Percentiles rank a stretch among this genome's conserved stretches.
These are phyloP conservation scores for Himalopsyche tibetana DNA, from an alignment of 2,888 invertebrate genomes.

Conservation along the genomic window DNA sequence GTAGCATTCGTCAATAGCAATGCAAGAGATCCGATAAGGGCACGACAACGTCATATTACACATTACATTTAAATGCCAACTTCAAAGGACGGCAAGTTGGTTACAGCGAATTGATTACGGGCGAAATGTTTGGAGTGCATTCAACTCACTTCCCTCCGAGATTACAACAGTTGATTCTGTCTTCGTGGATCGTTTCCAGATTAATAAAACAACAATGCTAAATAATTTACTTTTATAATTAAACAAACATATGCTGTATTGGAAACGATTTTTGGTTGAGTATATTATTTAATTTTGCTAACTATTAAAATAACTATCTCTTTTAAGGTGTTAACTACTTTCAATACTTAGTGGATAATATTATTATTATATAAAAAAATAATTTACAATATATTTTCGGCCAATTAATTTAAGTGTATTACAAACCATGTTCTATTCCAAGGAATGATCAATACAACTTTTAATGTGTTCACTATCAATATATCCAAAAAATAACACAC, in stretches of 20 bases:
- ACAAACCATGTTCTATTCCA: too few species aligned
- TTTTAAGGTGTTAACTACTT: too few species aligned
- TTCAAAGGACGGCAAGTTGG: slow-evolving; percentile 8
- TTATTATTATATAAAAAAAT: too few species aligned
- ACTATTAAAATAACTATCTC: too few species aligned
- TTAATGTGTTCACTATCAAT: too few species aligned
- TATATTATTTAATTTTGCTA: not conserved
- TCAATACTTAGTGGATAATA: too few species aligned
- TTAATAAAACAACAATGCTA: not conserved
- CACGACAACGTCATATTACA: not conserved
- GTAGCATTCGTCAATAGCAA: slow-evolving; percentile 32
- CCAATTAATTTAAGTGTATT: too few species aligned
- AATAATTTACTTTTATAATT: not conserved
- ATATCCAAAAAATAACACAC: too few species aligned
- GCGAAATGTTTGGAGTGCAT: slow-evolving; percentile 5
- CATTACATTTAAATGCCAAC: slow-evolving; percentile 29
- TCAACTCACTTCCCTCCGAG: slow-evolving; percentile 1
- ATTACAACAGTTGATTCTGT: not conserved
- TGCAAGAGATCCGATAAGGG: slow-evolving; percentile 37
- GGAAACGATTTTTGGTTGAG: not conserved
- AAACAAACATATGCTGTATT: not conserved
- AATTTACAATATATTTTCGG: too few species aligned
- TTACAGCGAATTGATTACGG: not conserved
- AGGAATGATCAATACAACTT: too few species aligned
- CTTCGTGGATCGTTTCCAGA: not conserved